Base-by-base conservation (phyloP, 2,888 invertebrate species). In the Alentia gelatinosa region DNA sequence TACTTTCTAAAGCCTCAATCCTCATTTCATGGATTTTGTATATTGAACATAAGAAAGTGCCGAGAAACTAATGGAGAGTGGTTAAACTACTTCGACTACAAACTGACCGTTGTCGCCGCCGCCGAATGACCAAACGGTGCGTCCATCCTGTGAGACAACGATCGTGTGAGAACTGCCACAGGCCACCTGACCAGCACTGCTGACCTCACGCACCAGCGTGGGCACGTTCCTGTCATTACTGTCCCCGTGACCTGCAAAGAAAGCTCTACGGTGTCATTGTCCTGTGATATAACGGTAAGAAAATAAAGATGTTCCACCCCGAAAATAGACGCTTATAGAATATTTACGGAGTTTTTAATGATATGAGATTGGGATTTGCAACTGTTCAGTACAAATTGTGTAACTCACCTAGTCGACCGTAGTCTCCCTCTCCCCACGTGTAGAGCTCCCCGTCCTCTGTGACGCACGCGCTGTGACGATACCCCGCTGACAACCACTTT, bases 391-490 rank as follows among this genome's bases (percentile, higher is more conserved):
- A 47, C 19, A 47, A 19, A 47, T 47, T 63, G 63, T 5, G 40
- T 9, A 3, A 33, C 39, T 97, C 96, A 91, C 96, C 96, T 39
- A 97, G 95, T 89, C 97, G 96, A 0, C 97, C 97, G 94, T 97
- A 97, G 94, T 97, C 97, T 23, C 97, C 97, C 94, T 97, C 97
- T 30, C 97, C 97, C 95, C 97, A 97, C 0, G 97, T 97, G 94
- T 97, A 97, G 42, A 97, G 95, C 94, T 97, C 97, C 15, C 97
- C 97, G 93, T 97, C 97, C 23, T 96, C 96, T 0, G 97, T 97
- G 5, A 97, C 97, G 1, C 97, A 97, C 3, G 97, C 97, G 95
- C 97, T 97, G 94, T 97, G 97, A 93, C 97, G 97, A 94, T 97
- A 97, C 0, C 97, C 97, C 93, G 97, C 97, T 96, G 92, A 97